Evolutionary conservation across 2,797 vertebrate species (phyloP), one percentile per base, ranked within the genome.

Genomic region (Cheirogaleus major): DNA sequence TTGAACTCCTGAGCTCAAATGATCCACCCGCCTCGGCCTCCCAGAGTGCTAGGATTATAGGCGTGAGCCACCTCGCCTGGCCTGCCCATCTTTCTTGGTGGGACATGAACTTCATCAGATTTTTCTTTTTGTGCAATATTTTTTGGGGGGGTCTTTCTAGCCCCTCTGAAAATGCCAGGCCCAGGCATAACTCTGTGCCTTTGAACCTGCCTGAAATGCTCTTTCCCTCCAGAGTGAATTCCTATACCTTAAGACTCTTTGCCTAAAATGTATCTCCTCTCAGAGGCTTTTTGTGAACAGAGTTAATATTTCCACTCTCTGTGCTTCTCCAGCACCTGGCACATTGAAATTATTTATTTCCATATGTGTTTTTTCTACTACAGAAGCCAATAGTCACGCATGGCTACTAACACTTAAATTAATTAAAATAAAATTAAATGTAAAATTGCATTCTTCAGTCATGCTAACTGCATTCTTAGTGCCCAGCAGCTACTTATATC

Each of bases 351-450:
- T 55, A 57, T 35, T 91, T 59, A 80, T 43, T 75, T 78, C 50
- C 12, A 11, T 0, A 3, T 50, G 14, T 90, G 10, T n/a, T 25
- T 72, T 78, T 55, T 63, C 30, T 57, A 69, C 22, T 38, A 89
- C 32, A 79, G 50, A 22, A 61, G 72, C 12, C 32, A 72, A 38
- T 75, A 88, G 57, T 18, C 30, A 61, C 4, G 7, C 41, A 0
- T 38, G 20, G 43, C 50, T 87, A 18, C 52, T 79, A 79, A 84
- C 0, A 38, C 17, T 90, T 69, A 92, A 83, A 43, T 95, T 91
- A 93, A 87, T 61, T 78, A 55, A 85, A 85, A 80, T 65, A 32
- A 82, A 89, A 93, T 76, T 85, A 88, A 92, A 45, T 80, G 30
- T 75, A 86, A 79, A 84, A 69, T 72, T 63, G 17, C 25, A 70